Conservation (phyloP, 1,140 invertebrate genomes). For the Thaumetopoea pityocampa region DNA sequence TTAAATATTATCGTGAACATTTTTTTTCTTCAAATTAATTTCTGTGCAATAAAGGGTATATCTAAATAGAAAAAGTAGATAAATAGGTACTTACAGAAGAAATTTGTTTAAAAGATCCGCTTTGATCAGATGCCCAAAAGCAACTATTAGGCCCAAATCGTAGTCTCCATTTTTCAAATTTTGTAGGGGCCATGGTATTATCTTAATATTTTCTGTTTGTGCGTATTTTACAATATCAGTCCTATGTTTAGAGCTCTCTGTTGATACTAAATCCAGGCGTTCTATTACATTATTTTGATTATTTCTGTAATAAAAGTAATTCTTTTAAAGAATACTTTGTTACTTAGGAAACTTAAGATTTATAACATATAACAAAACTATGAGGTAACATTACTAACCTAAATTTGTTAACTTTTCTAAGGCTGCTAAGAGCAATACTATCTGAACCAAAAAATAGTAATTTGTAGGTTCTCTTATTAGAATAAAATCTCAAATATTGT, state of each 20-base stretch:
- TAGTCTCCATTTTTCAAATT: slow-evolving; percentile 42
- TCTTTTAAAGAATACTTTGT: background rate
- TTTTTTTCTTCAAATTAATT: no score
- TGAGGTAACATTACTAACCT: no score
- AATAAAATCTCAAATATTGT: slow-evolving; percentile 24
- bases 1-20: no score
- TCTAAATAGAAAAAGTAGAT: no score
- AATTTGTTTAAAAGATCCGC: slow-evolving; percentile 54
- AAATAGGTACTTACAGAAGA: slow-evolving; percentile 50
- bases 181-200: slow-evolving; percentile 51
- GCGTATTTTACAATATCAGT: slow-evolving; percentile 57
- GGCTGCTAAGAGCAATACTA: slow-evolving; percentile 51
- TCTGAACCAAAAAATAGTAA: slow-evolving; percentile 67
- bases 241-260: slow-evolving; percentile 45
- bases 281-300: slow-evolving; percentile 33
- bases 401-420: slow-evolving; percentile 56
- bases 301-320: slow-evolving; percentile 35
- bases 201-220: slow-evolving; percentile 41
- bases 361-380: background rate
- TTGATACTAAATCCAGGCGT: slow-evolving; percentile 48
- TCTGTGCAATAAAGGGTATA: no score
- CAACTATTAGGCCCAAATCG: slow-evolving; percentile 62
- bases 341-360: background rate
- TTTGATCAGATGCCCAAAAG: slow-evolving; percentile 64
- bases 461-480: slow-evolving; percentile 38